Percentiles rank a stretch among this genome's conserved stretches.
Conservation (phyloP, 2,888 invertebrate species). For the Acleris literana region DNA sequence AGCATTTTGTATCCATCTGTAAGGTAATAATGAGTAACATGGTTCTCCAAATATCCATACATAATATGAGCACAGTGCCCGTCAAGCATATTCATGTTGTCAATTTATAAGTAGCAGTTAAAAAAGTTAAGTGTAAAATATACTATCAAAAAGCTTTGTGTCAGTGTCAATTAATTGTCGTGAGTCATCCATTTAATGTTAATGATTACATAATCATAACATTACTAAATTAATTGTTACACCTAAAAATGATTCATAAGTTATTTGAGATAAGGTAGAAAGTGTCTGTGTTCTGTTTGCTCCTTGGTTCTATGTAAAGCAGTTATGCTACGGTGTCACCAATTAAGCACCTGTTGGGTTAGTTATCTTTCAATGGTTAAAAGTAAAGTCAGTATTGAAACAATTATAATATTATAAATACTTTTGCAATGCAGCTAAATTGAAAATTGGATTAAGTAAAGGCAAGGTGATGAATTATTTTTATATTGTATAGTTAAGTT, state of each 20-base stretch:
- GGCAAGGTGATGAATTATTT: conserved; percentile 44
- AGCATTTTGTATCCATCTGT: too few species aligned
- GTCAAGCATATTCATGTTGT: too few species aligned
- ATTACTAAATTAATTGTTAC: background rate
- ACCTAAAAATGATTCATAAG: background rate
- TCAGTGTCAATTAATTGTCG: too few species aligned
- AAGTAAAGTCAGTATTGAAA: background rate
- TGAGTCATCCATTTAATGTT: too few species aligned
- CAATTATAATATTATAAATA: conserved; percentile 30
- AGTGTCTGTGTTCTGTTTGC: conserved; percentile 22
- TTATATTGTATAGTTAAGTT: conserved; percentile 35
- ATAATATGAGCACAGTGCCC: too few species aligned
- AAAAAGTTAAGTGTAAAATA: too few species aligned
- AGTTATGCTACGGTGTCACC: conserved; percentile 14
- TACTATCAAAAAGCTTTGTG: too few species aligned
- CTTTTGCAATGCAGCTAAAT: conserved; percentile 48
- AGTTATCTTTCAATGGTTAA: conserved; percentile 8
- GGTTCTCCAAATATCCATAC: too few species aligned
- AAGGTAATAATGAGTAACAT: too few species aligned
- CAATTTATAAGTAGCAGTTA: too few species aligned
- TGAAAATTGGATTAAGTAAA: conserved; percentile 39
- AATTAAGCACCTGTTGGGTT: conserved; percentile 3
- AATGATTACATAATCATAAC: too few species aligned
- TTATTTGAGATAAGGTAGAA: background rate
- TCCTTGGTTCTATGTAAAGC: conserved; percentile 3